These are phyloP conservation scores for Sphecodes monilicornis DNA, from an alignment of 2,888 invertebrate species.

Conservation along the genomic window DNA sequence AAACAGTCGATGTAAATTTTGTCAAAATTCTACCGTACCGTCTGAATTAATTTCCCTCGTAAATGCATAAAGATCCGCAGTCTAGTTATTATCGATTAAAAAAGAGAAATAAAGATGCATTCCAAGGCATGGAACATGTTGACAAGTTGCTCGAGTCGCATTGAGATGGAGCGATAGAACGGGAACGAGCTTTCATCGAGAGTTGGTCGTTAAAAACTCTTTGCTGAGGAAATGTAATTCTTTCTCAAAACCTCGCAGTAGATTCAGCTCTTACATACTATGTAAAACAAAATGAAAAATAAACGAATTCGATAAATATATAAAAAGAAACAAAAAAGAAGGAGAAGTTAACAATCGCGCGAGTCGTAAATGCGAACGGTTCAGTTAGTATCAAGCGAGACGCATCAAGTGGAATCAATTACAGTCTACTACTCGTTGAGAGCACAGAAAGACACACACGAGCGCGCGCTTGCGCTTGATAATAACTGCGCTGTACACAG, in stretches of 20 bases:
- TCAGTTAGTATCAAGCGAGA: conserved; percentile 58
- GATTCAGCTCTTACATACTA: conserved; percentile 68
- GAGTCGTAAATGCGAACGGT: conserved; percentile 58
- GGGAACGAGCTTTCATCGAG: conserved; percentile 49
- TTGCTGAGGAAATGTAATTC: conserved; percentile 23
- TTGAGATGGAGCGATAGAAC: conserved; percentile 64
- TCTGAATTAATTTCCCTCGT: background rate
- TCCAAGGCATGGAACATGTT: conserved; percentile 51
- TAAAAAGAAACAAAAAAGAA: conserved; percentile 65
- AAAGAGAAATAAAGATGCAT: conserved; percentile 27
- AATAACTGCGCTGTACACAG: conserved; percentile 60
- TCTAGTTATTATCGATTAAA: conserved; percentile 25
- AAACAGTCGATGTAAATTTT: background rate
- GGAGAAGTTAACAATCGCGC: conserved; percentile 73
- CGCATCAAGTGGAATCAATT: conserved; percentile 23
- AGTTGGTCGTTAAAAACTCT: conserved; percentile 14
- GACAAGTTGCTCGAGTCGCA: conserved; percentile 69
- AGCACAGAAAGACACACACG: background rate
- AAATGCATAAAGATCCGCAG: background rate
- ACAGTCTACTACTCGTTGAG: background rate
- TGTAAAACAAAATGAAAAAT: conserved; percentile 66
- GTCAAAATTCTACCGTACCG: background rate
- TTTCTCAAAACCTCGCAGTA: conserved; percentile 27
- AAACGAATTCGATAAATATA: conserved; percentile 75
- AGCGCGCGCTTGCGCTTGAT: conserved; percentile 56